Evolutionary conservation across 2,113 vertebrate species (phyloP).

Genomic region (Gorsachius goisagi): DNA sequence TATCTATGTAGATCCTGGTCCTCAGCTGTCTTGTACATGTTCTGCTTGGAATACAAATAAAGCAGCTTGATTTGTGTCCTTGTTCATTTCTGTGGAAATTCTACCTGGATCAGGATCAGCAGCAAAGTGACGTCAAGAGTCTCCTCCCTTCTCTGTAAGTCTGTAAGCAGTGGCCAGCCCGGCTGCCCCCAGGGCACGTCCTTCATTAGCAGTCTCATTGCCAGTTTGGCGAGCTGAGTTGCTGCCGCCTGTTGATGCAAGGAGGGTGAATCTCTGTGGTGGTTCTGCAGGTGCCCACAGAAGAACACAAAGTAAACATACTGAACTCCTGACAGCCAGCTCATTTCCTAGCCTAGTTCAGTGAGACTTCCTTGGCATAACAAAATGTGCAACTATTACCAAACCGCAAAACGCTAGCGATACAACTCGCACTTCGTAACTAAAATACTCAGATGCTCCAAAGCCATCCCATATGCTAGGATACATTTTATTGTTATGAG

Average conservation of each 20-base stretch:
- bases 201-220: rapidly evolving
- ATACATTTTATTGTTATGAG: rapidly evolving
- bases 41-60: not conserved
- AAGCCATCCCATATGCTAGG: too few relatives aligned
- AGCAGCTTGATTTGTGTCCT: not conserved
- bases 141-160: not conserved
- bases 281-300: not conserved
- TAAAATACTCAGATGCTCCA: not conserved
- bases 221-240: rapidly evolving
- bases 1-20: not conserved
- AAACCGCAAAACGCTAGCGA: rapidly evolving
- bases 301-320: not conserved
- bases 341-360: not conserved
- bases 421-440: rapidly evolving
- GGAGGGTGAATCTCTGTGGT: too few relatives aligned
- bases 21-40: not conserved
- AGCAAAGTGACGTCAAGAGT: not conserved
- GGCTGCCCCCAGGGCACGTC: not conserved
- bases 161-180: not conserved
- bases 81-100: too few relatives aligned
- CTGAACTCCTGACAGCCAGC: not conserved
- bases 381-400: too few relatives aligned
- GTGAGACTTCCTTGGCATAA: too few relatives aligned
- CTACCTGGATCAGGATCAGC: not conserved
- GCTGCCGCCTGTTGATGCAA: not conserved